Base-by-base conservation (phyloP, 2,113 vertebrate species). In the Halcyon senegalensis region DNA sequence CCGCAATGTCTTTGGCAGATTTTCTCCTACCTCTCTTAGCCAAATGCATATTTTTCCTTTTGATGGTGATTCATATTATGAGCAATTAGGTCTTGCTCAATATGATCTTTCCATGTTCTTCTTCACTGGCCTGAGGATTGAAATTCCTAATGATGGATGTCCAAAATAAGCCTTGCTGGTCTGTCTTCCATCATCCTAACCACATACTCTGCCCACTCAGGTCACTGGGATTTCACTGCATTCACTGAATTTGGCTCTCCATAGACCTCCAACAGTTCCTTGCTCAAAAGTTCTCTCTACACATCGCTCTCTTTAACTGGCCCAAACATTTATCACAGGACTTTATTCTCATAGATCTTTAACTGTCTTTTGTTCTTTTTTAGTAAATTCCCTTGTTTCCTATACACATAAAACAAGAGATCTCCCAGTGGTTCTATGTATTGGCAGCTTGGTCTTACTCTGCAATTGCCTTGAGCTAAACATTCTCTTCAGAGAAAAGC, bases 141-240 rank as follows among this genome's bases (percentile, higher is more conserved):
- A 94, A 96, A 89, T 66, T 91, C 58, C 35, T 89, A 56, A 93
- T 0, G 18, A 72, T 70, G 72, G 31, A 70, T 91, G 59, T 91
- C 93, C 96, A 97, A 96, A 97, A 91, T 84, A 84, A 96, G 81
- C 89, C 91, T 96, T 0, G 0, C 62, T 94, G 90, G 18, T 97
- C 89, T 96, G 95, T 72, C 84, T 97, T 96, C 95, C 55, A 89
- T 94, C 94, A 96, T 77, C 81, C 63, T 90, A 96, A 94, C 93
- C 91, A 90, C 93, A 94, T 11, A 37, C 23, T 90, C 87, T 87
- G 59, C 95, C 94, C 91, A 94, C 93, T 96, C 94, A 96, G 70
- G 84, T 95, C 94, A 88, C 70, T 62, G 70, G 37, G 75, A 94
- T 94, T 97, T 93, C 93, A 77, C 87, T 93, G 35, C 70, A 82